These are phyloP conservation scores for Peromyscus nudipes DNA, from an alignment of 2,797 vertebrate species.

Conservation along the genomic window DNA sequence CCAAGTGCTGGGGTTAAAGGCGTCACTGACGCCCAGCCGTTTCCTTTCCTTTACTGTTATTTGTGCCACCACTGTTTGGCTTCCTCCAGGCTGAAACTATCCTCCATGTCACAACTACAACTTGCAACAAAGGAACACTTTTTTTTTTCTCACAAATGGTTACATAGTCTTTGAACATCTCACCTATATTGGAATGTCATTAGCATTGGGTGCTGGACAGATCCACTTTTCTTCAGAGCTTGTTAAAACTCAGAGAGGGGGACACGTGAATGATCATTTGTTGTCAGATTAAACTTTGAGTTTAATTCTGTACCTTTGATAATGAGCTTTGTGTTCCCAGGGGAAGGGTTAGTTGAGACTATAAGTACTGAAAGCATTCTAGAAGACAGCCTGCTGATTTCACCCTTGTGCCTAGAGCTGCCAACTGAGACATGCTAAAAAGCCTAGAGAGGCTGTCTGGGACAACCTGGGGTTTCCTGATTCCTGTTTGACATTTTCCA, in stretches of 20 bases:
- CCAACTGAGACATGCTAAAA: not conserved
- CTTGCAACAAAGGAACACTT: slow-evolving; percentile 46
- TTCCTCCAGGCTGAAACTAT: slow-evolving; percentile 19
- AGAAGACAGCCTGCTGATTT: slow-evolving; percentile 47
- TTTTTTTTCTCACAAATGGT: slow-evolving; percentile 26
- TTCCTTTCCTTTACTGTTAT: slow-evolving; percentile 7
- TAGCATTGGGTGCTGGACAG: slow-evolving; percentile 62
- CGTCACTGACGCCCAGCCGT: too few relatives aligned
- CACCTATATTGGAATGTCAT: slow-evolving; percentile 53
- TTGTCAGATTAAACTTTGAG: slow-evolving; percentile 69
- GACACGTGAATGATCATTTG: slow-evolving; percentile 55
- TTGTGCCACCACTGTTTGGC: not conserved
- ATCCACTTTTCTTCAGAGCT: slow-evolving; percentile 69
- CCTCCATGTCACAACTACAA: slow-evolving; percentile 62
- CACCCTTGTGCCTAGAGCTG: not conserved
- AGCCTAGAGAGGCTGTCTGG: not conserved
- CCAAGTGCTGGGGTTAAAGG: too few relatives aligned
- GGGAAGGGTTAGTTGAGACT: slow-evolving; percentile 72
- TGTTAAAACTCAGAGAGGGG: slow-evolving; percentile 70
- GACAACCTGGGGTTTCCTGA: not conserved
- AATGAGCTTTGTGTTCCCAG: slow-evolving; percentile 76
- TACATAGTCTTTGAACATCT: slow-evolving; percentile 74
- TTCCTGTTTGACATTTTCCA: not conserved
- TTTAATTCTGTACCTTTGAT: slow-evolving; percentile 65
- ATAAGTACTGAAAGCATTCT: slow-evolving; percentile 56